Base-by-base conservation (phyloP, 2,888 invertebrate species). In the Drosophila tripunctata region DNA sequence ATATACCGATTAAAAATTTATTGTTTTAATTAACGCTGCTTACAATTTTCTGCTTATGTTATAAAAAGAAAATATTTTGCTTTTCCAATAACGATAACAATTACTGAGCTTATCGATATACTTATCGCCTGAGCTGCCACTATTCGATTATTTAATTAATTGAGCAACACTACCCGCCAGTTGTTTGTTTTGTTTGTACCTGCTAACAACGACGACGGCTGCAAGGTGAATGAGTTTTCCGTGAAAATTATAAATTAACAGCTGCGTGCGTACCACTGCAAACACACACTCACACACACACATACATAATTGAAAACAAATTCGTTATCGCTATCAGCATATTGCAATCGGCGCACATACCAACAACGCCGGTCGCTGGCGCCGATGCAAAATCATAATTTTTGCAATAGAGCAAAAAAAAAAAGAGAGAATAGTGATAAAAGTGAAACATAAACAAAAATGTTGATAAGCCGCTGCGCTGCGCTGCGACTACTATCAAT, bases 361-460 rank as follows among this genome's bases (percentile, higher is more conserved):
- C 40, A 22, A 17, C 52, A 27, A 33, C 35, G 43, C 7, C 36
- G n/a, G 14, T 22, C 10, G 36, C 33, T 27, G 44, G 12, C 33
- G 50, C 54, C 50, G 33, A 63, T 69, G 41, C 38, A 48, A 70
- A 75, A 55, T 58, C 54, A 72, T 70, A 62, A 58, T 67, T 67
- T 75, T 61, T 57, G 55, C 67, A 56, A 33, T 58, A 67, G 60
- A 36, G 67, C 62, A 68, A 67, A 85, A 70, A 80, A 27, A 27
- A 27, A 27, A 27, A 68, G 65, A 85, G 68, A 80, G 10, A 27
- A 27, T 10, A 27, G 75, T 80, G 66, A 84, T 67, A 84, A 80
- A 75, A 24, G 78, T 58, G 60, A 81, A 82, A 87, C 81, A 81
- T 82, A 82, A 82, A 82, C 81, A 82, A 83, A 83, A 83, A 52